phyloP scores from a whole-genome alignment of 2,888 invertebrate genomes.

The Sericinus montela region DNA sequence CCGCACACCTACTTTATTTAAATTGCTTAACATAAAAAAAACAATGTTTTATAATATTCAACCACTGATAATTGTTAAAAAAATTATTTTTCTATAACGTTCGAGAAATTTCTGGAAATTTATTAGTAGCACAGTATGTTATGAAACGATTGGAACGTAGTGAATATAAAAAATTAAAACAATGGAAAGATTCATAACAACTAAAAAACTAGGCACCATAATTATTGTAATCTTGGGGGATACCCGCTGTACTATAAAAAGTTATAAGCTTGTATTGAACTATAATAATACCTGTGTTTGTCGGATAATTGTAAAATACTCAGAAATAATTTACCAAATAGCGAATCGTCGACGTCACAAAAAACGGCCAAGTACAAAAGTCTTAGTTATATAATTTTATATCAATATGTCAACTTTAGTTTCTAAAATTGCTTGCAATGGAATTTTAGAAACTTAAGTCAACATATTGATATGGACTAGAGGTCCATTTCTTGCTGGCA shows the following conservation, averaged over 20 bases:
- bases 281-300: conserved; percentile 3
- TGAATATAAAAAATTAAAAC: not conserved
- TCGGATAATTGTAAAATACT: conserved; percentile 3
- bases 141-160: not conserved
- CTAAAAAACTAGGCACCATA: not conserved
- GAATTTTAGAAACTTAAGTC: no score
- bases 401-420: no score
- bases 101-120: not conserved
- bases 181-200: not conserved
- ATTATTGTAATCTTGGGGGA: conserved; percentile 12
- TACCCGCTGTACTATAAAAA: conserved; percentile 4
- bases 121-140: not conserved
- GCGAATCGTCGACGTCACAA: not conserved
- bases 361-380: no score
- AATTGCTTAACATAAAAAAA: not conserved
- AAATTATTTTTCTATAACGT: no score
- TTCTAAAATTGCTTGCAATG: no score
- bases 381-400: no score
- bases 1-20: no score
- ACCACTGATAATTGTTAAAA: no score
- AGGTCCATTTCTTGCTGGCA: no score
- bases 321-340: conserved; percentile 14
- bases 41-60: no score
- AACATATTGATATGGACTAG: no score
- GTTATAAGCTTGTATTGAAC: not conserved